Evolutionary conservation across 2,113 vertebrate species (phyloP), one percentile per base, ranked within the genome.

Genomic region (Colistium nudipinnis): DNA sequence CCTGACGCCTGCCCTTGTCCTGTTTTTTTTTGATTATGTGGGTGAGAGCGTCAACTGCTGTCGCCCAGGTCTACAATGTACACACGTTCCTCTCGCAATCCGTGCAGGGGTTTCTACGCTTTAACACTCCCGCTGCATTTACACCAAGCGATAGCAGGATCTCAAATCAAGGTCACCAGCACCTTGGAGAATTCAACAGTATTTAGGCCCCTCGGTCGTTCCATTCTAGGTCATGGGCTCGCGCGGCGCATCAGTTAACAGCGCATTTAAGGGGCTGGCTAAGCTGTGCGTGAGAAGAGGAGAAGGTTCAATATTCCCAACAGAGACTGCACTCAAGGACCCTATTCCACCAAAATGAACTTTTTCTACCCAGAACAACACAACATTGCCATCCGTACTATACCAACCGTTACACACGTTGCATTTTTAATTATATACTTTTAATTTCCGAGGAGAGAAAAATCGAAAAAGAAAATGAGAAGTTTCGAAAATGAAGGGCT

Each of bases 141-240:
- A 47, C 80, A 82, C 70, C 36, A 55, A 62, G 74, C 74, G 68
- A 86, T 69, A 57, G 75, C 24, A 31, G 70, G 39, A 66, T 86
- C 86, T 76, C 35, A 27, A 78, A 88, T 90, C 72, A 89, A 89
- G 86, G 86, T 89, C 84, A 74, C 54, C 24, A 8, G 80, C 86
- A 87, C 88, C 83, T 90, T 82, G 78, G 90, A 89, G 88, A 80
- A 76, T 89, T 77, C 47, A 67, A 57, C 74, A 67, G 68, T 86
- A 84, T 85, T 60, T 62, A 67, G 66, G 67, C 55, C 27, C 54
- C 52, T 60, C 44, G 59, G 57, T 62, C 68, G 11, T 52, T 84
- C 62, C 28, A 81, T 87, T 89, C 82, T 88, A 87, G 88, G 87
- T 86, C 90, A 90, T 1, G 44, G 74, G 70, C 76, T 31, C 22